phyloP scores from a whole-genome alignment of 2,888 invertebrate species.

The Scelioninae gen. 1 region DNA sequence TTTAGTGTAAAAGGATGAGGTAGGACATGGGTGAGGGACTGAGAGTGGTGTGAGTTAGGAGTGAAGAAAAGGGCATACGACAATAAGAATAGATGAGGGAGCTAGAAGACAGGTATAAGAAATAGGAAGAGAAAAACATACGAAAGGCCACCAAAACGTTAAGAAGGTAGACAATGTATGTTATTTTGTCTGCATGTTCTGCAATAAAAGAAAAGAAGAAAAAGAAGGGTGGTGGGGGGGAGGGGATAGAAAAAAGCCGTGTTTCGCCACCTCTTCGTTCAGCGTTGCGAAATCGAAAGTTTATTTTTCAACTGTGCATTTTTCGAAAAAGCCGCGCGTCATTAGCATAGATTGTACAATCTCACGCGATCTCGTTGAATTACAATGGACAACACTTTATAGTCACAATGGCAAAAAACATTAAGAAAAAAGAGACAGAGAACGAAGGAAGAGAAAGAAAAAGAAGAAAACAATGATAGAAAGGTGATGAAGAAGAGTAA shows the following conservation, averaged over 20 bases:
- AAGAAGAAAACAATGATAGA: neutral
- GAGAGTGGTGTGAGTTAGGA: too few species aligned
- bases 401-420: conserved; percentile 38
- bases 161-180: too few species aligned
- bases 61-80: too few species aligned
- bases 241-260: neutral
- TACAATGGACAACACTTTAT: conserved; percentile 36
- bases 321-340: conserved; percentile 44
- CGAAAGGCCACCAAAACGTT: too few species aligned
- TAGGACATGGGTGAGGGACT: too few species aligned
- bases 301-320: conserved; percentile 49
- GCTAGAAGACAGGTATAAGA: too few species aligned
- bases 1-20: too few species aligned
- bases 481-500: too few species aligned
- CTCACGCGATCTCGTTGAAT: conserved; percentile 56
- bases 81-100: too few species aligned
- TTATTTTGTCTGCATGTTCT: conserved; percentile 34
- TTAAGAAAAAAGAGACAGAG: neutral
- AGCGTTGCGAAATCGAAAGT: conserved; percentile 29
- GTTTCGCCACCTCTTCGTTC: conserved; percentile 10
- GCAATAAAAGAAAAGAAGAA: neutral
- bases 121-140: too few species aligned
- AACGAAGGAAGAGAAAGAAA: neutral
- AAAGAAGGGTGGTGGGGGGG: neutral
- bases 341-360: conserved; percentile 53